phyloP scores from a whole-genome alignment of 2,797 vertebrate species.

The Acanthornis magna region DNA sequence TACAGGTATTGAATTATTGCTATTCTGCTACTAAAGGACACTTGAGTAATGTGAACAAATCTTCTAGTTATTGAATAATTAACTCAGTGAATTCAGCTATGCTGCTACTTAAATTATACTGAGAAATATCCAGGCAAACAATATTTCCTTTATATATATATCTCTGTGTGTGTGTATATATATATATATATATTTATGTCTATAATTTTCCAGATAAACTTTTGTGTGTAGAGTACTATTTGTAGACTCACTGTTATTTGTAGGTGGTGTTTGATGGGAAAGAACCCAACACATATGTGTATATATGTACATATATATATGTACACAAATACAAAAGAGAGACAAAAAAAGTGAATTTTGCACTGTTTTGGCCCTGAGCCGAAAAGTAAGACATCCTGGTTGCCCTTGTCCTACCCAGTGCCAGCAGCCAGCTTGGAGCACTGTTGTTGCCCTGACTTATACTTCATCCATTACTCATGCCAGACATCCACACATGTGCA shows the following conservation, averaged over 20 bases:
- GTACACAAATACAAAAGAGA: not conserved
- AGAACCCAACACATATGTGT: not conserved
- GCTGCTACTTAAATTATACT: not conserved
- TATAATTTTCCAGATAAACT: not conserved
- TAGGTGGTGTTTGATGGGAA: not conserved
- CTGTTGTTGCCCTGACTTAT: not conserved
- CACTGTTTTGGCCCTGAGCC: not conserved
- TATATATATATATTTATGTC: no score
- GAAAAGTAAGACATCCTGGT: not conserved
- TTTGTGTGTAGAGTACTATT: not conserved
- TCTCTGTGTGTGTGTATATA: no score
- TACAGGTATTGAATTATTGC: not conserved
- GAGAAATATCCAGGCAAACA: not conserved
- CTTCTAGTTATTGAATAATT: not conserved
- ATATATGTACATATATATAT: not conserved
- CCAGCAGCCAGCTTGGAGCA: not conserved
- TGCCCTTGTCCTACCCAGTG: not conserved
- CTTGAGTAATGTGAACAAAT: not conserved
- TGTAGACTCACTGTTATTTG: not conserved
- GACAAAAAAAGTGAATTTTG: not conserved
- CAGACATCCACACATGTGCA: conserved; percentile 55
- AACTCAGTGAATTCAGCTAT: not conserved
- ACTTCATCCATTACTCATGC: not conserved
- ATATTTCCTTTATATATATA: not conserved
- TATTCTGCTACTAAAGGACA: not conserved